Evolutionary conservation across 2,113 vertebrate genomes (phyloP).

Genomic region (Urocitellus parryii): DNA sequence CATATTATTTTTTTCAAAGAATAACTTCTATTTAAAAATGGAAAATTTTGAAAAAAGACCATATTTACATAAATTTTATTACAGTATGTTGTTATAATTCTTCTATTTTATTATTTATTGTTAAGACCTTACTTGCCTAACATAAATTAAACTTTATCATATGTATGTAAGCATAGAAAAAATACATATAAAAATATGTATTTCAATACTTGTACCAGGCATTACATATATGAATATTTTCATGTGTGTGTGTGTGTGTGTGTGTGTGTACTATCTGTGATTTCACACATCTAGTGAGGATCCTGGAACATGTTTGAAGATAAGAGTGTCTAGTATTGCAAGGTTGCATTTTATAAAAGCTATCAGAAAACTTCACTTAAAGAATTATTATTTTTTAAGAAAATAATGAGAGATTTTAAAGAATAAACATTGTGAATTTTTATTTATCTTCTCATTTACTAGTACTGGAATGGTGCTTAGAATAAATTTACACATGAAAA

Average conservation of each 20-base stretch:
- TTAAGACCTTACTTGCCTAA: background rate
- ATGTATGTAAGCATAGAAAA: background rate
- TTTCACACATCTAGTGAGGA: background rate
- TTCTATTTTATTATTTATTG: background rate
- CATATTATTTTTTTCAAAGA: background rate
- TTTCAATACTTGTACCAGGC: too few species aligned
- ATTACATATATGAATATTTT: too few species aligned
- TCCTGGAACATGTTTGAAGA: background rate
- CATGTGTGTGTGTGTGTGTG: too few species aligned
- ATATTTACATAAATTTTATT: background rate
- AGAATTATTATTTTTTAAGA: background rate
- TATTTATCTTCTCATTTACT: background rate
- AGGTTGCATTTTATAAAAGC: background rate
- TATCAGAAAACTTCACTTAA: slow-evolving; percentile 8
- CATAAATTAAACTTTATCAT: background rate
- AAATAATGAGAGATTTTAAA: background rate
- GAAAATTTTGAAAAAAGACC: background rate
- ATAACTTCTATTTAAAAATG: background rate
- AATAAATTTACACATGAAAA: background rate
- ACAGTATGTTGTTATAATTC: background rate
- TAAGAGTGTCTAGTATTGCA: background rate
- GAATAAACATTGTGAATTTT: background rate
- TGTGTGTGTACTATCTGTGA: background rate
- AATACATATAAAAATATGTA: background rate
- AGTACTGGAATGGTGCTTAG: background rate